Percentiles rank a stretch among this genome's conserved stretches.
Conservation (phyloP, 2,113 vertebrate species). For the Poeciliopsis occidentalis region DNA sequence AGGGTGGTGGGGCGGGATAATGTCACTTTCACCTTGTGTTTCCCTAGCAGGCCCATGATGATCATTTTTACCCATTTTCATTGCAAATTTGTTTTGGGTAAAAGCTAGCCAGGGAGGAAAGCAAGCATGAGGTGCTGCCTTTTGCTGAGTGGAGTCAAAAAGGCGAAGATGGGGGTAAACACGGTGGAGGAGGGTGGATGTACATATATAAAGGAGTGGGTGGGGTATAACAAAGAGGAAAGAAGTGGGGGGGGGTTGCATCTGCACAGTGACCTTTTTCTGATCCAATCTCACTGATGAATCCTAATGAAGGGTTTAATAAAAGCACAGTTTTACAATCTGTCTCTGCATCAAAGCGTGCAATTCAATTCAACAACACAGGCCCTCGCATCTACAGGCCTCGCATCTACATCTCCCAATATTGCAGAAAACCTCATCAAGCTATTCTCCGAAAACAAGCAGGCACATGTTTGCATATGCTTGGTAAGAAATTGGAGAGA, state of each 20-base stretch:
- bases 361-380: conserved; percentile 82
- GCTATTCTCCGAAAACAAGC: conserved; percentile 43
- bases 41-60: conserved; percentile 77
- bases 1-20: conserved; percentile 59
- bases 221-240: conserved; percentile 32
- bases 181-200: conserved; percentile 27
- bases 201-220: conserved; percentile 30
- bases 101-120: conserved; percentile 30
- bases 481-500: conserved; percentile 21
- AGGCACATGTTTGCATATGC: conserved; percentile 29
- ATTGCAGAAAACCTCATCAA: conserved; percentile 67
- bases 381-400: conserved; percentile 71
- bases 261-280: conserved; percentile 85
- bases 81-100: conserved; percentile 79
- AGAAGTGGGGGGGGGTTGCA: conserved; percentile 53
- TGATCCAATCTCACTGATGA: conserved; percentile 87
- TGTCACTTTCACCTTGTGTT: conserved; percentile 86
- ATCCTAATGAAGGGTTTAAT: conserved; percentile 89
- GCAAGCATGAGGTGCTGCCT: conserved; percentile 24
- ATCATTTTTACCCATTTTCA: conserved; percentile 83
- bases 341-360: conserved; percentile 86
- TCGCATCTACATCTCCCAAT: conserved; percentile 78
- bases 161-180: conserved; percentile 3
- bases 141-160: conserved; percentile 23
- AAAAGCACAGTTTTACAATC: conserved; percentile 87